phyloP scores from a whole-genome alignment of 2,113 vertebrate genomes.

The Serilophus lunatus region DNA sequence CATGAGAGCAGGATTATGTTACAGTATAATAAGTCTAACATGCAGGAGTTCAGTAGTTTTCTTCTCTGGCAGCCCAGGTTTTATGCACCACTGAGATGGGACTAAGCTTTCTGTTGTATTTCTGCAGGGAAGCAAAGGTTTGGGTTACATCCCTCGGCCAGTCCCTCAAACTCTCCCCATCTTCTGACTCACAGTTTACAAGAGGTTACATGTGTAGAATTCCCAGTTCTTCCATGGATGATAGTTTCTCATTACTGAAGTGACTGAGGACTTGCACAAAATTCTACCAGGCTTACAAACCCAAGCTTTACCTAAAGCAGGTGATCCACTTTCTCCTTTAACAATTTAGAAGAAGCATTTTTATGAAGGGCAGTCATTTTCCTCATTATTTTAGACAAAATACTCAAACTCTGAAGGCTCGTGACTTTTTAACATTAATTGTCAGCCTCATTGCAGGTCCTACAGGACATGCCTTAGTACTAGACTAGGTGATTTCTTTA shows the following conservation, averaged over 20 bases:
- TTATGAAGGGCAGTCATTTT: not conserved
- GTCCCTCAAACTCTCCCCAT: no score
- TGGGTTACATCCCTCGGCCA: accelerated
- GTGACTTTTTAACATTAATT: not conserved
- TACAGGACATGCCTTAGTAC: not conserved
- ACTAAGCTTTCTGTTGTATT: not conserved
- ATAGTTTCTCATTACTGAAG: not conserved
- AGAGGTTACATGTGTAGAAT: not conserved
- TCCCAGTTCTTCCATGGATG: not conserved
- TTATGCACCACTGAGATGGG: not conserved
- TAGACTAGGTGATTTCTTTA: not conserved
- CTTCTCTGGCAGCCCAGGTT: not conserved
- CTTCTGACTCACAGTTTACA: not conserved
- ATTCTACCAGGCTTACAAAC: not conserved
- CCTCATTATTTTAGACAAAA: not conserved
- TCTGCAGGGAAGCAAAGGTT: not conserved
- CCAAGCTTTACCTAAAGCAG: not conserved
- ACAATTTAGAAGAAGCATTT: not conserved
- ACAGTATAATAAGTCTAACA: accelerated
- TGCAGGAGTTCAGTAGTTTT: not conserved
- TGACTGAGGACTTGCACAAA: not conserved
- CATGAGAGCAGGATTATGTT: not conserved
- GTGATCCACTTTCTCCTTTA: not conserved
- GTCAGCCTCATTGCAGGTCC: not conserved
- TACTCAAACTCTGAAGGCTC: not conserved